phyloP scores from a whole-genome alignment of 2,888 invertebrate species.

The Orthosia cruda region DNA sequence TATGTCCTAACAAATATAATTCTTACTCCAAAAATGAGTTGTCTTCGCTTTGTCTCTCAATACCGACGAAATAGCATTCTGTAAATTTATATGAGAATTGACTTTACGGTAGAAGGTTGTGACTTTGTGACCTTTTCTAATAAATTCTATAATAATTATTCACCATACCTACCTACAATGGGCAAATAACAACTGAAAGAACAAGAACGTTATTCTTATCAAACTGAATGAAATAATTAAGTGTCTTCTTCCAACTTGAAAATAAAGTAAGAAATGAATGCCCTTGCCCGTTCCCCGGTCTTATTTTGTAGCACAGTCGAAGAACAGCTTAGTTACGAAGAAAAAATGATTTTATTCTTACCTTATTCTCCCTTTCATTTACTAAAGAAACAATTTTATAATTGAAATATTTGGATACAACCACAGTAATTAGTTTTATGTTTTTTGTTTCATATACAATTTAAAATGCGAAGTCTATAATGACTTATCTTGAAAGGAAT shows the following conservation, averaged over 20 bases:
- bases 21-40: background rate
- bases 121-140: background rate
- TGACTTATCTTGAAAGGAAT: conserved; percentile 3
- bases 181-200: background rate
- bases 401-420: conserved; percentile 9
- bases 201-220: conserved; percentile 35
- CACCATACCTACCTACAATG: background rate
- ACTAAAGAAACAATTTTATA: conserved; percentile 12
- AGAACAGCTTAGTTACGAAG: conserved; percentile 46
- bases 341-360: conserved; percentile 46
- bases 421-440: background rate
- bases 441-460: conserved; percentile 1
- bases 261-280: conserved; percentile 41
- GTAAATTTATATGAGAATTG: background rate
- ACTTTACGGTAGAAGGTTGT: background rate
- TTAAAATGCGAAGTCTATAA: background rate
- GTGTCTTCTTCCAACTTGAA: conserved; percentile 37
- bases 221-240: conserved; percentile 40
- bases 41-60: background rate
- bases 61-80: background rate
- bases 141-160: background rate
- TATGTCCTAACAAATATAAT: conserved; percentile 12
- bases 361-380: conserved; percentile 29
- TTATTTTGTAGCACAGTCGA: conserved; percentile 49
- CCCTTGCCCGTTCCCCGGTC: conserved; percentile 14